Percentiles rank a stretch among this genome's conserved stretches.
Evolutionary conservation across 2,888 invertebrate genomes (phyloP).

Genomic region (Idaea dimidiata): DNA sequence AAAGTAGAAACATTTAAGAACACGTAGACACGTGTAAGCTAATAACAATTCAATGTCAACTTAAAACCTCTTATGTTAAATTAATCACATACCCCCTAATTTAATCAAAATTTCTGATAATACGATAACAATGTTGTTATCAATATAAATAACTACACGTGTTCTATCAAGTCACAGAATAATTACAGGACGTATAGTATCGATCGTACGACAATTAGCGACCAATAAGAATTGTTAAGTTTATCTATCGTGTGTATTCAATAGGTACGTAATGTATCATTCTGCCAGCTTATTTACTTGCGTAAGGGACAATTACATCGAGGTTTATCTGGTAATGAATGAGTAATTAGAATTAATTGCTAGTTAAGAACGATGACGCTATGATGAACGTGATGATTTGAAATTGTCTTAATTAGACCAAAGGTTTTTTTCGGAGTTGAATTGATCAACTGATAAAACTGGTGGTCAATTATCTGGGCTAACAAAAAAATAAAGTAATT

Average conservation of each 20-base stretch:
- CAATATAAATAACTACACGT: conserved; percentile 11
- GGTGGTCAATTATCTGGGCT: too few relatives aligned
- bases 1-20: background rate
- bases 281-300: background rate
- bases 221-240: conserved; percentile 21
- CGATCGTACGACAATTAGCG: conserved; percentile 26
- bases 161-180: conserved; percentile 5
- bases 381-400: background rate
- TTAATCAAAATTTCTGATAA: background rate
- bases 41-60: background rate
- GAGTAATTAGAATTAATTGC: background rate
- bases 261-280: background rate
- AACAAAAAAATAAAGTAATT: too few relatives aligned
- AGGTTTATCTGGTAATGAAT: background rate
- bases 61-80: background rate
- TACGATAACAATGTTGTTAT: background rate
- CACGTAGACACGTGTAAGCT: background rate
- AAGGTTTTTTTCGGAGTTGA: too few relatives aligned
- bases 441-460: too few relatives aligned
- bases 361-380: background rate
- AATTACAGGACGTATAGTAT: conserved; percentile 4
- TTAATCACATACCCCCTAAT: background rate
- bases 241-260: conserved; percentile 14
- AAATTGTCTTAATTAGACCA: background rate
- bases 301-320: conserved; percentile 11